A percentile compares a stretch with the other conserved stretches of the same genome.
Evolutionary conservation across 2,888 invertebrate species (phyloP).

Genomic region (Oxycera nigricornis): DNA sequence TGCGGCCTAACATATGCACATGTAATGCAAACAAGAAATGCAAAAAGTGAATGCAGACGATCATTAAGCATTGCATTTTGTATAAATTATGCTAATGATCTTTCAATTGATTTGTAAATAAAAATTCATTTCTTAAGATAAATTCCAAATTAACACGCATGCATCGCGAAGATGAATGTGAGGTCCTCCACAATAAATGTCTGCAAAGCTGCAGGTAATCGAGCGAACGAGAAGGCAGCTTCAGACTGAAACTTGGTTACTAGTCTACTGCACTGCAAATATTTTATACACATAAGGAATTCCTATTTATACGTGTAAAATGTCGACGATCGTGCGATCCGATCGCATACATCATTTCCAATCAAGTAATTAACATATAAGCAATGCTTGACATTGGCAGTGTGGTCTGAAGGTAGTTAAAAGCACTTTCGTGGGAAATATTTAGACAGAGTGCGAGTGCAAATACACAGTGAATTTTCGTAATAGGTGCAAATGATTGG

Average conservation of each 20-base stretch:
- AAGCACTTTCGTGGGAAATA: slow-evolving; percentile 2
- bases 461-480: no score
- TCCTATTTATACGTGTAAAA: neutral
- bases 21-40: slow-evolving; percentile 31
- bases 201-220: slow-evolving; percentile 16
- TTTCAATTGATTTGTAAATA: slow-evolving; percentile 63
- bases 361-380: slow-evolving; percentile 40
- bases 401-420: slow-evolving; percentile 33
- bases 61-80: slow-evolving; percentile 62
- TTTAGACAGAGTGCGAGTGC: no score
- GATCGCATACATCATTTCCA: slow-evolving; percentile 33
- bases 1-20: slow-evolving; percentile 9
- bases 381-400: slow-evolving; percentile 25
- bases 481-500: no score
- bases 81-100: slow-evolving; percentile 63
- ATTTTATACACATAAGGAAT: neutral
- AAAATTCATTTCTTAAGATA: slow-evolving; percentile 61
- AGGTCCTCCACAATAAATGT: slow-evolving; percentile 18
- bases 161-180: slow-evolving; percentile 39
- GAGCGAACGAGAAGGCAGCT: neutral
- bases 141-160: slow-evolving; percentile 61
- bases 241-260: neutral
- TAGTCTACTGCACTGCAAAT: neutral
- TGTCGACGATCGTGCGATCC: slow-evolving; percentile 22
- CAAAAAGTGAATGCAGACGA: slow-evolving; percentile 50